phyloP scores from a whole-genome alignment of 2,797 vertebrate genomes.

The Syngnathus rostellatus region DNA sequence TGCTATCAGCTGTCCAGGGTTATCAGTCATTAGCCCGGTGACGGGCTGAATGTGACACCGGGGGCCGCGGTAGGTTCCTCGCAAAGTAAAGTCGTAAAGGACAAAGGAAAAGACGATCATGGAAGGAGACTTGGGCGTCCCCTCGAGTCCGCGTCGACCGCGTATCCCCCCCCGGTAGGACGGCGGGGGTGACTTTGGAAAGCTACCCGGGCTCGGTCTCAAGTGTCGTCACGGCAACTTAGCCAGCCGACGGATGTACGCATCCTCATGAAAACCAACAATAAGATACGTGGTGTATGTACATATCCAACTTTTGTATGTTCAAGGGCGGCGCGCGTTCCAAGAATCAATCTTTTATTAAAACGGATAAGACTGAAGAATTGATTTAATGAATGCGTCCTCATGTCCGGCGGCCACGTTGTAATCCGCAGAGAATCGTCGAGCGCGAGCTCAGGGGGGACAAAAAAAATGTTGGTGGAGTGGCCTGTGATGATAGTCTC shows the following conservation, averaged over 20 bases:
- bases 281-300: conserved; percentile 69
- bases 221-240: conserved; percentile 71
- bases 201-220: conserved; percentile 64
- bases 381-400: conserved; percentile 81
- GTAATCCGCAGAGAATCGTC: conserved; percentile 77
- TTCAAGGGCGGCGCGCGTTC: conserved; percentile 65
- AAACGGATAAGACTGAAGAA: conserved; percentile 72
- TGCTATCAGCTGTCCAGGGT: conserved; percentile 39
- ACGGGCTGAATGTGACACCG: conserved; percentile 49
- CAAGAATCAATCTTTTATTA: conserved; percentile 77
- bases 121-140: conserved; percentile 33
- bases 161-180: conserved; percentile 47
- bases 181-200: conserved; percentile 71
- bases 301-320: conserved; percentile 74
- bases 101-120: conserved; percentile 38
- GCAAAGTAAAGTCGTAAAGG: conserved; percentile 22
- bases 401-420: conserved; percentile 75
- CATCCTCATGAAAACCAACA: conserved; percentile 76
- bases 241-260: conserved; percentile 55
- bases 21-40: conserved; percentile 51
- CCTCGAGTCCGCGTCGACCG: conserved; percentile 33
- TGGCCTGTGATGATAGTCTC: conserved; percentile 79
- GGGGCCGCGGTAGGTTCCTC: conserved; percentile 26
- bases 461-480: conserved; percentile 74
- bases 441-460: conserved; percentile 69